Conservation (phyloP, 2,888 invertebrate species). For the Orgyia antiqua region DNA sequence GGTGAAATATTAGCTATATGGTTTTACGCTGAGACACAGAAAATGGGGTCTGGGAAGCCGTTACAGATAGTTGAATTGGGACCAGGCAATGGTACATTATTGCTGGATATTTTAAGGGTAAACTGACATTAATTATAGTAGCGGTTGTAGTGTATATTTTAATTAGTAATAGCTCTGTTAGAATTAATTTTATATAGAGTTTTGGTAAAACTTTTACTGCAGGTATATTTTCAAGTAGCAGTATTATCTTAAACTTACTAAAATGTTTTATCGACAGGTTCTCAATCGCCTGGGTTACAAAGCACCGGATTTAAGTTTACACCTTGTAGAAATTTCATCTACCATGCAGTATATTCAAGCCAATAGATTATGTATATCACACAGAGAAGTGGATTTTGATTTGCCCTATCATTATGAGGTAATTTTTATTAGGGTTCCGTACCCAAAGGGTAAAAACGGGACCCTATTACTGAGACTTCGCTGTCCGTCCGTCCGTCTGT, state of each 20-base stretch:
- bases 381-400: conserved; percentile 55
- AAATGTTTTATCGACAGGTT: too few species aligned
- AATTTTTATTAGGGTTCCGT: too few species aligned
- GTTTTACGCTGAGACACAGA: conserved; percentile 91
- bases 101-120: conserved; percentile 92
- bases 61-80: conserved; percentile 96
- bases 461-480: too few species aligned
- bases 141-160: too few species aligned
- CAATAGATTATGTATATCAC: conserved; percentile 81
- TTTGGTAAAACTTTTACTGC: too few species aligned
- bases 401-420: conserved; percentile 61
- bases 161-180: too few species aligned
- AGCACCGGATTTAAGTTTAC: conserved; percentile 80
- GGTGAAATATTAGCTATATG: conserved; percentile 96
- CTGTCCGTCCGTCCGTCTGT: too few species aligned
- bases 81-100: conserved; percentile 94
- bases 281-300: conserved; percentile 70
- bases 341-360: conserved; percentile 89
- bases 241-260: too few species aligned
- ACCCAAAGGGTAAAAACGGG: too few species aligned
- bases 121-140: too few species aligned
- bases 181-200: too few species aligned
- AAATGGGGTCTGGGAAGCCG: conserved; percentile 84
- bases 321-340: conserved; percentile 95
- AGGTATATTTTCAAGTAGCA: too few species aligned